These are phyloP conservation scores for Microctonus hyperodae DNA, from an alignment of 2,888 invertebrate genomes.

Conservation along the genomic window DNA sequence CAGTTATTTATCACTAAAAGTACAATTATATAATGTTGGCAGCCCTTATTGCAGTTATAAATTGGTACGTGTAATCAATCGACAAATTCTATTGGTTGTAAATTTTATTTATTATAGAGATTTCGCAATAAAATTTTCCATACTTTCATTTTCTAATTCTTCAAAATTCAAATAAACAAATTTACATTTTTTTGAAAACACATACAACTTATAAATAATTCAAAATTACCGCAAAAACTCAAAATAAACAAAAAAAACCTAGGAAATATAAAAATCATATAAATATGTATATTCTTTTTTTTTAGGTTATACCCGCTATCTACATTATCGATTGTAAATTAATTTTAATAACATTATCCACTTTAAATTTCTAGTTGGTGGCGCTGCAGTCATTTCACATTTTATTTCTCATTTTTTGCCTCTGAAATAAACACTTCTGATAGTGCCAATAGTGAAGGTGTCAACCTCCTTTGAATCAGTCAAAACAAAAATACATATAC, in stretches of 20 bases:
- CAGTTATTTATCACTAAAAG: neutral
- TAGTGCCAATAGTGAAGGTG: constrained; percentile 15
- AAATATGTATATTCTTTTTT: too few species aligned
- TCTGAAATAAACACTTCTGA: neutral
- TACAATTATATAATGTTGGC: constrained; percentile 5
- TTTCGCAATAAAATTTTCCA: too few species aligned
- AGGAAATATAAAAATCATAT: too few species aligned
- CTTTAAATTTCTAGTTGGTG: neutral
- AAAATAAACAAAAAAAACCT: too few species aligned
- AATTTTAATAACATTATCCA: neutral
- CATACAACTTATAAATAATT: too few species aligned
- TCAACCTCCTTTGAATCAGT: constrained; percentile 12
- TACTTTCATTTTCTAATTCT: too few species aligned
- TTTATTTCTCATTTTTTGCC: neutral
- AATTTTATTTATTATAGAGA: too few species aligned
- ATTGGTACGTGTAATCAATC: constrained; percentile 26
- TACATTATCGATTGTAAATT: neutral
- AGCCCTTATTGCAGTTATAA: neutral
- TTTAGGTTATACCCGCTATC: neutral
- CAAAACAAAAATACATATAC: constrained; percentile 24
- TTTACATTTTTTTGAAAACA: too few species aligned
- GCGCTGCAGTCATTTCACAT: neutral
- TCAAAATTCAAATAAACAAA: too few species aligned
- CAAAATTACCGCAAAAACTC: too few species aligned
- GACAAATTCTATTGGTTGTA: neutral